Conservation (phyloP, 2,113 vertebrate species). For the Tychaedon coryphoeus region DNA sequence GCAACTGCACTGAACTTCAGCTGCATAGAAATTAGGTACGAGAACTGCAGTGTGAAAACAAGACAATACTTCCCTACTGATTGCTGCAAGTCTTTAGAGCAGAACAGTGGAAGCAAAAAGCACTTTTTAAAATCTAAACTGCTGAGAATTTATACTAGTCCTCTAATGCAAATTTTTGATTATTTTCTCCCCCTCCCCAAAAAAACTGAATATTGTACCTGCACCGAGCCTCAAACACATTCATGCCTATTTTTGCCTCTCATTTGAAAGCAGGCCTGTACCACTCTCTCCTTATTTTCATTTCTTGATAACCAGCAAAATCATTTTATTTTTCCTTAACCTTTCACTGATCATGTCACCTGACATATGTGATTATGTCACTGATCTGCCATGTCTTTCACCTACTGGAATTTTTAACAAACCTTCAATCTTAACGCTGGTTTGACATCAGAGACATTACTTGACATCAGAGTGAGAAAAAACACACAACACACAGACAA, state of each 20-base stretch:
- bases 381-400: neutral
- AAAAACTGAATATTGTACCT: neutral
- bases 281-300: neutral
- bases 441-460: neutral
- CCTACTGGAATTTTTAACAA: neutral
- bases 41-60: neutral
- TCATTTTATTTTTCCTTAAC: neutral
- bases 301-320: neutral
- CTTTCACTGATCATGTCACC: neutral
- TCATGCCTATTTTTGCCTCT: neutral
- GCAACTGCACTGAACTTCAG: neutral
- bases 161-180: neutral
- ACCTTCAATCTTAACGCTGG: neutral
- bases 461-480: neutral
- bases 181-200: neutral
- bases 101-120: neutral
- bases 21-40: neutral
- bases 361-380: neutral
- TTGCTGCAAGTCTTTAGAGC: neutral
- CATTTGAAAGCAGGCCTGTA: neutral
- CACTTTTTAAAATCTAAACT: neutral
- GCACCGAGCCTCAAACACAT: neutral
- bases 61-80: neutral
- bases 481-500: neutral
- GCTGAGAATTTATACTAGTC: neutral